A percentile compares a stretch with the other conserved stretches of the same genome.
phyloP scores from a whole-genome alignment of 2,888 invertebrate genomes.

The Pteria penguin region DNA sequence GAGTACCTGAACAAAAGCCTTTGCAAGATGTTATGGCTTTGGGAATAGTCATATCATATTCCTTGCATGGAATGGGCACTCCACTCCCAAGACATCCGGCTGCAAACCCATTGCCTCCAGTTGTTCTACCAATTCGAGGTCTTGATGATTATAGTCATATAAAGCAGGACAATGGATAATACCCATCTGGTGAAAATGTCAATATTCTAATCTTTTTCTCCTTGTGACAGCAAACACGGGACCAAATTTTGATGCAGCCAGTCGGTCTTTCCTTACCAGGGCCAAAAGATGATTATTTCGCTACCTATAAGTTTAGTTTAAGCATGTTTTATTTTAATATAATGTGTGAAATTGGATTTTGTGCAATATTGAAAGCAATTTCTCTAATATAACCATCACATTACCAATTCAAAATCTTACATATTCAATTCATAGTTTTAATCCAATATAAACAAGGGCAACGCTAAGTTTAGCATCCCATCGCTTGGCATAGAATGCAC shows the following conservation, averaged over 20 bases:
- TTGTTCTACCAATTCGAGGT: background rate
- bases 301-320: conserved; percentile 3
- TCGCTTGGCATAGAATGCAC: no score
- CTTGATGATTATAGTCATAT: conserved; percentile 14
- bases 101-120: background rate
- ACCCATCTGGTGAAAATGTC: background rate
- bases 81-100: conserved; percentile 1
- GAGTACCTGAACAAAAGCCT: background rate
- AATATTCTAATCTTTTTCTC: background rate
- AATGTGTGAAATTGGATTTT: no score
- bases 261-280: conserved; percentile 2
- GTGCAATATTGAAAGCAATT: no score
- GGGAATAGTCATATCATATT: conserved; percentile 11
- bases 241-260: conserved; percentile 16
- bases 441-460: no score
- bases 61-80: conserved; percentile 16
- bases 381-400: no score
- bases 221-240: background rate
- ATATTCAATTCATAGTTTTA: no score
- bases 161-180: background rate
- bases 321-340: no score
- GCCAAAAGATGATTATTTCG: conserved; percentile 5
- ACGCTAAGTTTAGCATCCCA: no score
- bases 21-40: conserved; percentile 4
- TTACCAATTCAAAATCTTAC: no score